Base-by-base conservation (phyloP, 2,888 invertebrate genomes). In the Acrobasis suavella region DNA sequence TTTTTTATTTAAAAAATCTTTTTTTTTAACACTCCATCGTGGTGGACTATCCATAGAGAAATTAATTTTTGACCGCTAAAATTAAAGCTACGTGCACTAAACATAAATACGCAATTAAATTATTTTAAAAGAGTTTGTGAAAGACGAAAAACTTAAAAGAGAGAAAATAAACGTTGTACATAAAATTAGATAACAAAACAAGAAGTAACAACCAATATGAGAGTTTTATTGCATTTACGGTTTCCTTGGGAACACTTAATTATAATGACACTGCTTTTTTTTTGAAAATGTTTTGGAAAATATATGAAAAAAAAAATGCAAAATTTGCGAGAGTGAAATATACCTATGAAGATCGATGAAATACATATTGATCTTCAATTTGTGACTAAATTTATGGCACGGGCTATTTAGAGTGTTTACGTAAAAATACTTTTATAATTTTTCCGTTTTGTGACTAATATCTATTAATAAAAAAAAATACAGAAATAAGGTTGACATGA, bases 151-250 rank as follows among this genome's bases (percentile, higher is more conserved):
- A 83, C 80, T 75, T 78, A 82, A 77, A 77, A 78, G 72, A 69
- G 69, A 61, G 72, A 73, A 83, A 76, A 82, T 83, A 80, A 84
- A 86, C 81, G 75, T 75, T 68, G 73, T 82, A 87, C 80, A 78
- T 89, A 91, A 88, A 91, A 91, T 89, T 90, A 91, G 80, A 86
- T 88, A 91, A 91, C 91, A 86, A 87, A 89, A 91, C 86, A 87
- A 78, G 76, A 69, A 71, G 79, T 87, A 90, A 91, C 91, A 89
- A 89, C 87, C 86, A 86, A 86, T 90, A 85, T 67, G 71, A 71
- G 69, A 64, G 32, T 46, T 62, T 67, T 66, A 64, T 64, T 65
- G 62, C 64, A 64, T 60, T 37, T 58, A 58, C 39, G 52, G 15
- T 32, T 59, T 59, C 59, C 59, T 10, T 52, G 51, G 58, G 58